Percentiles rank a stretch among this genome's conserved stretches.
phyloP scores from a whole-genome alignment of 2,113 vertebrate species.

The Callionymus lyra region DNA sequence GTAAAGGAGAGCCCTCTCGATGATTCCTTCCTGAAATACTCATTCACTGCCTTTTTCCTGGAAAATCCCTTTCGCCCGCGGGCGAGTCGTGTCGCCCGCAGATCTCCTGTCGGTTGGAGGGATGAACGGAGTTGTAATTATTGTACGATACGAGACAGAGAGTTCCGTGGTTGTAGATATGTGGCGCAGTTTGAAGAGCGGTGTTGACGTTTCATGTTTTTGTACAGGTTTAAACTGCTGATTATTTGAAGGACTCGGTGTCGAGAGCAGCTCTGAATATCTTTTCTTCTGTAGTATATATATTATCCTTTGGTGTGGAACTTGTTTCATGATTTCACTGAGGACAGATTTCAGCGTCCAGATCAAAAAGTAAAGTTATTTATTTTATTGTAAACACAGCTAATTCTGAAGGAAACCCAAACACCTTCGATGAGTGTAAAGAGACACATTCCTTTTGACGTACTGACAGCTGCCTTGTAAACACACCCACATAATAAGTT shows the following conservation, averaged over 20 bases:
- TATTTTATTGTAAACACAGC: too few relatives aligned
- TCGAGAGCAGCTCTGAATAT: too few relatives aligned
- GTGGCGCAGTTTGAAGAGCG: constrained; percentile 2
- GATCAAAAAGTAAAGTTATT: too few relatives aligned
- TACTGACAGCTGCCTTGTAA: constrained; percentile 41
- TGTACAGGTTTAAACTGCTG: too few relatives aligned
- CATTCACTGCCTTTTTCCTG: constrained; percentile 53
- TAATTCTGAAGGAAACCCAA: too few relatives aligned
- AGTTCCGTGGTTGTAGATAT: constrained; percentile 33
- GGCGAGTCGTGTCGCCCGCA: constrained; percentile 11
- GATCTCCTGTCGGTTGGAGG: too few relatives aligned
- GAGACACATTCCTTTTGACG: constrained; percentile 65
- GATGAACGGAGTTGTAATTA: constrained; percentile 37
- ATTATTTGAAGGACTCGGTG: too few relatives aligned
- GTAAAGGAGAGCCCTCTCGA: constrained; percentile 41
- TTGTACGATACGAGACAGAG: constrained; percentile 32
- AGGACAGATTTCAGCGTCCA: too few relatives aligned
- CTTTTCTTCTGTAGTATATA: background rate
- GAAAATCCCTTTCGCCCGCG: constrained; percentile 28
- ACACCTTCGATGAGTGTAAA: constrained; percentile 29
- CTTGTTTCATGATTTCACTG: too few relatives aligned
- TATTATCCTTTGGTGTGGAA: too few relatives aligned
- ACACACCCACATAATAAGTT: too few relatives aligned
- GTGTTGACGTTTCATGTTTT: too few relatives aligned
- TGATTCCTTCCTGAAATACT: constrained; percentile 63